Base-by-base conservation (phyloP, 2,113 vertebrate species). In the Trinectes maculatus region DNA sequence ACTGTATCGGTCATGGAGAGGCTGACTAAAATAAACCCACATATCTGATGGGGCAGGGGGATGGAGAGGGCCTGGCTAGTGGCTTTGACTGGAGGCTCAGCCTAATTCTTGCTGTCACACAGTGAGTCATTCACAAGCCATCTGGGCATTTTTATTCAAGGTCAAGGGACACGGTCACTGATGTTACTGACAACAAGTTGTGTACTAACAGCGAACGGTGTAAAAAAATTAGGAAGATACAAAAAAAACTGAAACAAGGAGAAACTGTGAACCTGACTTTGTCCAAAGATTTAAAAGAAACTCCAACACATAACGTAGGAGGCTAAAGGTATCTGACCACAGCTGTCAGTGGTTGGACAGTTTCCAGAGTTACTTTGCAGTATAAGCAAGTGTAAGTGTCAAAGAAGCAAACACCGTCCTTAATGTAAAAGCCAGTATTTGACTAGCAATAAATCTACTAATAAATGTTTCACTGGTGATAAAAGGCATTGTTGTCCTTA, bases 91-190 rank as follows among this genome's bases (percentile, higher is more conserved):
- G 21, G 24, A 16, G 2, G 5, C 52, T 73, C 18, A 25, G 66
- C 74, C 70, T 10, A 11, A 57, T 44, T 72, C 61, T 10, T 39
- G 71, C 47, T 62, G 54, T 70, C 57, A 69, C 44, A 69, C 65
- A 19, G 28, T 82, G 83, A 84, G 54, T 82, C 85, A 81, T 5
- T 52, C 65, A 79, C 46, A 43, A 47, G 52, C 55, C 43, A 66
- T 62, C 60, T 4, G 33, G 21, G n/a, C 43, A 16, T 60, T 70
- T 56, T 43, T 49, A 61, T 58, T 56, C 77, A 82, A 89, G 81
- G 84, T 83, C 77, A 57, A 42, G 16, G 51, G 31, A 51, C 36
- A 34, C 42, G 71, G n/a, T 40, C 25, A 52, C 16, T 34, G 33
- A 48, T 10, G 63, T 72, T 31, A 25, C 39, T 36, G 33, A 24